phyloP scores from a whole-genome alignment of 1,140 invertebrate genomes.

The Melitaea cinxia region DNA sequence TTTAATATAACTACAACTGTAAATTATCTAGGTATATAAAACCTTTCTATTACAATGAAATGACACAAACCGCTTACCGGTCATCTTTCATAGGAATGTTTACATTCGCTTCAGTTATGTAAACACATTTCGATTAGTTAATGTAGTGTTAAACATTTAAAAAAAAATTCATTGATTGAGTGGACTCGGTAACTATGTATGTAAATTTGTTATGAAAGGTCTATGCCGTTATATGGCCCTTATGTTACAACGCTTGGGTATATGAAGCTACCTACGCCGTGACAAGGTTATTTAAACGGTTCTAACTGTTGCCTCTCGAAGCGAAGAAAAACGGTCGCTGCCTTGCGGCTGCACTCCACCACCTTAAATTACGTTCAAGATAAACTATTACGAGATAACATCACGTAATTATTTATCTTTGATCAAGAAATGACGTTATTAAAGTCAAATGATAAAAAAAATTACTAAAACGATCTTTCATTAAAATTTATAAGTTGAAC shows the following conservation, averaged over 20 bases:
- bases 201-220: conserved; percentile 21
- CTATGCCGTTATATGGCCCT: conserved; percentile 31
- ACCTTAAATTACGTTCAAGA: conserved; percentile 27
- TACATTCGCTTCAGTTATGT: conserved; percentile 52
- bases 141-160: conserved; percentile 43
- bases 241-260: conserved; percentile 10
- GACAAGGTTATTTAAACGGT: conserved; percentile 67
- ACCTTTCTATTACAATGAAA: conserved; percentile 27
- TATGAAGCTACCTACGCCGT: conserved; percentile 47
- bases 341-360: conserved; percentile 20
- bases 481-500: too few relatives aligned
- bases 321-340: conserved; percentile 52
- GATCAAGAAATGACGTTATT: conserved; percentile 15
- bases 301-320: conserved; percentile 58
- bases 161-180: conserved; percentile 38
- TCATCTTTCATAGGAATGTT: conserved; percentile 43
- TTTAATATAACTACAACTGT: too few relatives aligned
- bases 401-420: conserved; percentile 32
- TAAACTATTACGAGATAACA: conserved; percentile 25
- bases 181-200: conserved; percentile 35
- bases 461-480: too few relatives aligned
- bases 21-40: conserved; percentile 24
- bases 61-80: conserved; percentile 30
- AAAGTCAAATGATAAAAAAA: background rate
- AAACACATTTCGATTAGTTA: conserved; percentile 48